Evolutionary conservation across 2,797 vertebrate genomes (phyloP).

Genomic region (Antennarius maculatus): DNA sequence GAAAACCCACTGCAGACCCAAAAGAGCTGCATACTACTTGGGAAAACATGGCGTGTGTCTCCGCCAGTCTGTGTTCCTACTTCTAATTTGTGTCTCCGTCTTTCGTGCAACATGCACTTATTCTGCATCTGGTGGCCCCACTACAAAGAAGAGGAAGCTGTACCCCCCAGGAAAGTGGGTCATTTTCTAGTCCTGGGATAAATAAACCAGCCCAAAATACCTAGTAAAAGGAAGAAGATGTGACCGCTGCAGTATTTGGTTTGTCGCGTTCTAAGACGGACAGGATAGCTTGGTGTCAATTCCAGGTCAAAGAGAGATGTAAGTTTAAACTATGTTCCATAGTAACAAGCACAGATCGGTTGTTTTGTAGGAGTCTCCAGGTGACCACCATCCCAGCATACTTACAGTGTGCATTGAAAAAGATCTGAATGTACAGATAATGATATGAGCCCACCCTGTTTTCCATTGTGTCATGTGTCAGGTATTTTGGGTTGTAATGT

Average conservation of each 20-base stretch:
- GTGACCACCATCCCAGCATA: neutral
- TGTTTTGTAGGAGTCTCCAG: neutral
- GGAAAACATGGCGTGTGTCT: slow-evolving; percentile 3
- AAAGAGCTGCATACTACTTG: slow-evolving; percentile 6
- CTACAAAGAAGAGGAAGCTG: slow-evolving; percentile 74
- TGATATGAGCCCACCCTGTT: neutral
- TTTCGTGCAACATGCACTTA: slow-evolving; percentile 47
- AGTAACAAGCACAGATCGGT: neutral
- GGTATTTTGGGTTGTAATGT: slow-evolving; percentile 41
- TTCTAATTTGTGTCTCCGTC: slow-evolving; percentile 21
- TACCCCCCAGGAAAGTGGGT: slow-evolving; percentile 68
- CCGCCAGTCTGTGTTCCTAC: slow-evolving; percentile 1
- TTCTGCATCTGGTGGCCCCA: slow-evolving; percentile 37
- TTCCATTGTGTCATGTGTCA: slow-evolving; percentile 8
- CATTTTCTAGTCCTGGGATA: slow-evolving; percentile 68
- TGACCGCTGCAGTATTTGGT: slow-evolving; percentile 65
- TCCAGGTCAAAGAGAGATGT: slow-evolving; percentile 48
- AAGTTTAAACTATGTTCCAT: slow-evolving; percentile 2
- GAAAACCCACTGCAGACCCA: slow-evolving; percentile 21
- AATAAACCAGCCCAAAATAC: slow-evolving; percentile 80
- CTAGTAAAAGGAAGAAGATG: slow-evolving; percentile 75
- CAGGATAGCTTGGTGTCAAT: slow-evolving; percentile 58
- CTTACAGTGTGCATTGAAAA: neutral
- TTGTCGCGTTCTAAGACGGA: slow-evolving; percentile 59
- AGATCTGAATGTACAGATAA: neutral